Evolutionary conservation across 2,888 invertebrate species (phyloP).

Genomic region (Tenthredo amoena): DNA sequence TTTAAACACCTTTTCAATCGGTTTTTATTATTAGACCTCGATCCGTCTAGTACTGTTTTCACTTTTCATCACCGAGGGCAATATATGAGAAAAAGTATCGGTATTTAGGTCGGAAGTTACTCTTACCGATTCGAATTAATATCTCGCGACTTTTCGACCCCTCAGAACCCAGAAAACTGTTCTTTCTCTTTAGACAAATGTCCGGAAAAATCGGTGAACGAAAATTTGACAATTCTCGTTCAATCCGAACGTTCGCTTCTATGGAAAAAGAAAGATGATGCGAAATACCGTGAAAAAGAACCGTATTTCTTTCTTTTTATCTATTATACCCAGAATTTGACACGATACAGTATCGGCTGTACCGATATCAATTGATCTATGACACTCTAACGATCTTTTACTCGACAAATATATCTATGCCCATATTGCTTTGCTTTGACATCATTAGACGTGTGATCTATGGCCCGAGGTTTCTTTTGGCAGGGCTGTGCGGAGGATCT

Average conservation of each 20-base stretch:
- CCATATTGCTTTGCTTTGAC: neutral
- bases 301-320: neutral
- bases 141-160: no score
- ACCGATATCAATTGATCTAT: neutral
- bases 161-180: no score
- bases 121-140: no score
- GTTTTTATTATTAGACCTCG: neutral
- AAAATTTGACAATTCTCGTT: no score
- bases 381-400: neutral
- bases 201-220: no score
- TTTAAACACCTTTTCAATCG: conserved; percentile 21
- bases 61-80: neutral
- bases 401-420: neutral
- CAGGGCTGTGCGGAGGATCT: conserved; percentile 6
- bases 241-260: no score
- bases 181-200: no score
- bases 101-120: no score
- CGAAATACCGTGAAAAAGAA: no score
- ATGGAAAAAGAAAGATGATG: no score
- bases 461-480: neutral
- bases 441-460: conserved; percentile 28
- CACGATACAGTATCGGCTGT: neutral
- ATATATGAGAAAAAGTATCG: no score
- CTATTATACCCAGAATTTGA: neutral
- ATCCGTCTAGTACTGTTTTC: neutral